phyloP scores from a whole-genome alignment of 1,140 invertebrate species.

The Panulirus ornatus region DNA sequence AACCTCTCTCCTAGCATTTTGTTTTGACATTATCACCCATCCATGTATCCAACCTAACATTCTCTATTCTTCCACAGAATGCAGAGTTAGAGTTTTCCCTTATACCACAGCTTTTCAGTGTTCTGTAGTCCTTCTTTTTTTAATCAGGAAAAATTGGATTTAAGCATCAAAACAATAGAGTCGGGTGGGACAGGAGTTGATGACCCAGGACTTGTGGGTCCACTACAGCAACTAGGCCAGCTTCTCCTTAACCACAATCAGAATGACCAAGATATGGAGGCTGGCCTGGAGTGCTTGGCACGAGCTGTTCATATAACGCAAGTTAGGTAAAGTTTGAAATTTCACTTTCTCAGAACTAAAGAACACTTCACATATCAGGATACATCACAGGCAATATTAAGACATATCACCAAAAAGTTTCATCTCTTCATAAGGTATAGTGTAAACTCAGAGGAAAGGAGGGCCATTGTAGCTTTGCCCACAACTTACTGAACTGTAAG shows the following conservation, averaged over 20 bases:
- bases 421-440: too few species aligned
- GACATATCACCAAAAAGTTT: too few species aligned
- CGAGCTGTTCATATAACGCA: slow-evolving; percentile 62
- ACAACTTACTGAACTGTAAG: too few species aligned
- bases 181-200: slow-evolving; percentile 46
- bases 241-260: slow-evolving; percentile 34
- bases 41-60: too few species aligned
- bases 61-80: too few species aligned
- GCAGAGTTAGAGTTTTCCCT: neutral
- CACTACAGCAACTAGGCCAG: slow-evolving; percentile 56
- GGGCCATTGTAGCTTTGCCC: too few species aligned
- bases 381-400: too few species aligned
- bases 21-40: too few species aligned
- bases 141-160: slow-evolving; percentile 52
- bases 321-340: slow-evolving; percentile 45
- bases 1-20: too few species aligned
- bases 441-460: too few species aligned
- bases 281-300: slow-evolving; percentile 38
- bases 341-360: neutral
- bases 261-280: slow-evolving; percentile 6
- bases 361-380: too few species aligned
- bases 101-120: neutral
- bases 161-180: slow-evolving; percentile 41
- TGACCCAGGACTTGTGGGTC: slow-evolving; percentile 49
- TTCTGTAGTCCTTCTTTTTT: neutral